Conservation (phyloP, 2,888 invertebrate species). For the Cybosia mesomella region DNA sequence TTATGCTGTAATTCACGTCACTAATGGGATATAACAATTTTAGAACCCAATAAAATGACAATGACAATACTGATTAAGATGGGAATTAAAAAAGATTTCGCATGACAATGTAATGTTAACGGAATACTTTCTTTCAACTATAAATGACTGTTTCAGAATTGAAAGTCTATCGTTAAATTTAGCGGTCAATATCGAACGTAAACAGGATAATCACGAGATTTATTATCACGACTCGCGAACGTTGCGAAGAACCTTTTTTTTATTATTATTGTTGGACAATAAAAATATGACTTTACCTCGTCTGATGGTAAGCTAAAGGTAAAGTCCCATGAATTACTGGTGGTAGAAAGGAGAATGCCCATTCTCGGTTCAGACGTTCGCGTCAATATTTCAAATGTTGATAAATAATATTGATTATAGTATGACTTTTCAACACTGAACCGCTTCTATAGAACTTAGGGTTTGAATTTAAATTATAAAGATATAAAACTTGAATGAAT, state of each 20-base stretch:
- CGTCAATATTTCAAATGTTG: too few relatives aligned
- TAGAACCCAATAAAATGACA: neutral
- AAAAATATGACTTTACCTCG: too few relatives aligned
- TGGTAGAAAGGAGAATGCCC: too few relatives aligned
- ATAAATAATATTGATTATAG: too few relatives aligned
- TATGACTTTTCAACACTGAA: too few relatives aligned
- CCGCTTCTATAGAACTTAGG: too few relatives aligned
- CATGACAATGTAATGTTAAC: slow-evolving; percentile 33
- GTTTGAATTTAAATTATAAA: too few relatives aligned
- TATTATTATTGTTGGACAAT: too few relatives aligned
- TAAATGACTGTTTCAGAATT: slow-evolving; percentile 19
- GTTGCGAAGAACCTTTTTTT: neutral
- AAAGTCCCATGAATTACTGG: too few relatives aligned
- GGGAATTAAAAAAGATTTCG: slow-evolving; percentile 21
- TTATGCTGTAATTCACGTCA: neutral
- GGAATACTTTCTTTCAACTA: slow-evolving; percentile 38
- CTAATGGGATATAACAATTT: neutral
- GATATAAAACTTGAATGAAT: too few relatives aligned
- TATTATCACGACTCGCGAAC: neutral
- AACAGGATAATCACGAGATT: neutral
- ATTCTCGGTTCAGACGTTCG: too few relatives aligned
- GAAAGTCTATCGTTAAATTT: slow-evolving; percentile 17
- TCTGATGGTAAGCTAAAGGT: too few relatives aligned
- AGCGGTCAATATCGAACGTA: slow-evolving; percentile 9
- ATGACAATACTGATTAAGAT: slow-evolving; percentile 12